These are phyloP conservation scores for Minunthozetes semirufus DNA, from an alignment of 2,888 invertebrate genomes.

Conservation along the genomic window DNA sequence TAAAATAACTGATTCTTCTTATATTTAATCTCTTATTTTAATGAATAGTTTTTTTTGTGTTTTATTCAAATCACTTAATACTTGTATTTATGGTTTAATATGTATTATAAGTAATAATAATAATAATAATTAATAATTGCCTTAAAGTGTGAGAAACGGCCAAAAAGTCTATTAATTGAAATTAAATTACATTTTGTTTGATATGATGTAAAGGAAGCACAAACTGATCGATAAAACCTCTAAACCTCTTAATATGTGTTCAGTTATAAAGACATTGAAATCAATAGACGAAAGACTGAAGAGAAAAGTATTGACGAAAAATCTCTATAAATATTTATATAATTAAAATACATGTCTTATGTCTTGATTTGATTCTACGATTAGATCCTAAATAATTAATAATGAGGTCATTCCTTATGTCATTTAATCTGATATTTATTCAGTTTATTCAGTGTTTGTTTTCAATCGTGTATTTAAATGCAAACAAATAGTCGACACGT, in stretches of 20 bases:
- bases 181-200: background rate
- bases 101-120: no score
- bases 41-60: background rate
- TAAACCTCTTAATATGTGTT: slow-evolving; percentile 10
- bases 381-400: no score
- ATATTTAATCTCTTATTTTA: background rate
- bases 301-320: background rate
- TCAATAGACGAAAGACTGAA: background rate
- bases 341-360: no score
- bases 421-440: no score
- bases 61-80: background rate
- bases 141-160: background rate
- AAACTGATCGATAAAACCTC: slow-evolving; percentile 14
- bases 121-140: slow-evolving; percentile 1
- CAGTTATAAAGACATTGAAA: background rate
- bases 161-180: background rate
- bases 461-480: background rate
- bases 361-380: no score
- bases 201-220: slow-evolving; percentile 26
- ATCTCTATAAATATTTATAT: background rate
- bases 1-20: background rate
- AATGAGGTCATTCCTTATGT: no score
- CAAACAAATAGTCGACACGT: slow-evolving; percentile 6
- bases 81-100: background rate
- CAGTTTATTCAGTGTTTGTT: background rate